A percentile compares a stretch with the other conserved stretches of the same genome.
These are phyloP conservation scores for Popillia japonica DNA, from an alignment of 1,140 invertebrate species.

Conservation along the genomic window DNA sequence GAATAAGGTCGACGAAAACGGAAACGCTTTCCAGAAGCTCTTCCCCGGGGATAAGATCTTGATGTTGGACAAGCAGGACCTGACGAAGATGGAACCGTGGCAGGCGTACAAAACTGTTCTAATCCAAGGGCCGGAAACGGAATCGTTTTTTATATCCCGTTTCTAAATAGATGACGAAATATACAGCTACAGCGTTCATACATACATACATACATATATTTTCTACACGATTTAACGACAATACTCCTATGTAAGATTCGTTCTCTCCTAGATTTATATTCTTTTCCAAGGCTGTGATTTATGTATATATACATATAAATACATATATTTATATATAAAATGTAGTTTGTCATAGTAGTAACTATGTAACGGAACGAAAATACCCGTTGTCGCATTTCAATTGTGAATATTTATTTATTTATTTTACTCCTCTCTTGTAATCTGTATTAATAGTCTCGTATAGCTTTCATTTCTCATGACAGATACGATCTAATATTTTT, in stretches of 20 bases:
- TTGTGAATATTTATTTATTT: slow-evolving; percentile 38
- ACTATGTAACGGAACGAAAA: neutral
- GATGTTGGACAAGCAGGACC: slow-evolving; percentile 57
- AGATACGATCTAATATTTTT: slow-evolving; percentile 35
- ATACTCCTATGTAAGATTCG: neutral
- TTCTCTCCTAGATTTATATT: neutral
- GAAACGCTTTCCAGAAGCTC: slow-evolving; percentile 55
- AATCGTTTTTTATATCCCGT: slow-evolving; percentile 42
- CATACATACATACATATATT: slow-evolving; percentile 15
- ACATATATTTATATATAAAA: slow-evolving; percentile 33
- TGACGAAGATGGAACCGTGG: slow-evolving; percentile 55
- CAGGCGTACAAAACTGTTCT: slow-evolving; percentile 52
- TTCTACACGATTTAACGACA: slow-evolving; percentile 32
- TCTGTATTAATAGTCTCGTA: neutral
- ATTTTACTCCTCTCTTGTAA: neutral
- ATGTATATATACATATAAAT: slow-evolving; percentile 24
- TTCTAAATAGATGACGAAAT: neutral
- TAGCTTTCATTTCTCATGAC: neutral
- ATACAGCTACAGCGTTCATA: neutral
- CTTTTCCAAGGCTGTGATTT: slow-evolving; percentile 26
- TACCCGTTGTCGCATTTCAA: slow-evolving; percentile 4
- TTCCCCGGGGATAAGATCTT: slow-evolving; percentile 56
- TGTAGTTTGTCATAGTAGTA: slow-evolving; percentile 8
- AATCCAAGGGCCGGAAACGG: slow-evolving; percentile 40
- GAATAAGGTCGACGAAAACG: slow-evolving; percentile 54